These are phyloP conservation scores for Tetragnatha montana DNA, from an alignment of 2,888 invertebrate species.

Conservation along the genomic window DNA sequence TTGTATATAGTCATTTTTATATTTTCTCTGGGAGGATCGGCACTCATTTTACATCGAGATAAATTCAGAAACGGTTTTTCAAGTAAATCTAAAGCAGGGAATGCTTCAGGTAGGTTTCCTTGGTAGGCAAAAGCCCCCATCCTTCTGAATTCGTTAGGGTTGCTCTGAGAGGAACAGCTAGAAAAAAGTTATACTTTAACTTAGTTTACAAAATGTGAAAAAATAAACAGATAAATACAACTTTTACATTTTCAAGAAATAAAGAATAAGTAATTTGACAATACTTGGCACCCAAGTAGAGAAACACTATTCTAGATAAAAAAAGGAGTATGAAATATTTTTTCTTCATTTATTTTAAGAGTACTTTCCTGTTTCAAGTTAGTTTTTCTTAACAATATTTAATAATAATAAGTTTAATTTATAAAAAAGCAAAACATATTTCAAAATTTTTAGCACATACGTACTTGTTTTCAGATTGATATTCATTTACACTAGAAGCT, in stretches of 20 bases:
- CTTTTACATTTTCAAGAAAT: not conserved
- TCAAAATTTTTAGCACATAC: not conserved
- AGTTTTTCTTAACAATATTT: not conserved
- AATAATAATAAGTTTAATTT: not conserved
- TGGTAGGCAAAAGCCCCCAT: slow-evolving; percentile 74
- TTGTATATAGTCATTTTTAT: slow-evolving; percentile 11
- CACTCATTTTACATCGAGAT: slow-evolving; percentile 66
- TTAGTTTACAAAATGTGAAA: not conserved
- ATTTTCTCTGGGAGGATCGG: slow-evolving; percentile 14
- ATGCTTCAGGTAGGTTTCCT: slow-evolving; percentile 66
- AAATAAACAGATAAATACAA: not conserved
- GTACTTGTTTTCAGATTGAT: slow-evolving; percentile 17
- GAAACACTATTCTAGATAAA: too few relatives aligned
- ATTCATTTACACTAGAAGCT: slow-evolving; percentile 43
- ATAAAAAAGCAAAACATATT: not conserved
- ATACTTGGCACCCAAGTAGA: too few relatives aligned
- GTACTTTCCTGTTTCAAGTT: too few relatives aligned
- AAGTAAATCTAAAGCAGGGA: slow-evolving; percentile 69
- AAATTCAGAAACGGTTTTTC: slow-evolving; percentile 75
- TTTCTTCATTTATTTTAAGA: too few relatives aligned
- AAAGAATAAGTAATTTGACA: too few relatives aligned
- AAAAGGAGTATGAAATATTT: too few relatives aligned
- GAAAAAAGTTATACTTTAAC: not conserved
- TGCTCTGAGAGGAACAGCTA: slow-evolving; percentile 8
- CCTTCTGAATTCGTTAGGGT: slow-evolving; percentile 58